phyloP scores from a whole-genome alignment of 1,140 invertebrate species.

The Drosophila mauritiana region DNA sequence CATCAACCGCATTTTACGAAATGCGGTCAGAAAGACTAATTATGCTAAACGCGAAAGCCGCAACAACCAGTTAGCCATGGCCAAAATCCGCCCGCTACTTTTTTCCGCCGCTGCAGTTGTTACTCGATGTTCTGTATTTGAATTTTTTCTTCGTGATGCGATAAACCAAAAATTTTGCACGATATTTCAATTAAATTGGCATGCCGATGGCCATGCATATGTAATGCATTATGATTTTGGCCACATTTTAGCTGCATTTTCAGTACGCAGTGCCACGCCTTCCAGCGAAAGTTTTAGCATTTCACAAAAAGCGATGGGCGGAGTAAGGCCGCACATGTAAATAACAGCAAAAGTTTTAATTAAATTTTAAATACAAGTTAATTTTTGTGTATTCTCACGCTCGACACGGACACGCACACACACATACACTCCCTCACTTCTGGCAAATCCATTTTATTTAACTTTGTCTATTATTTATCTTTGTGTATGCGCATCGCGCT shows the following conservation, averaged over 20 bases:
- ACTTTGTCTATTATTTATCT: constrained; percentile 43
- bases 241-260: constrained; percentile 30
- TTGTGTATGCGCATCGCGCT: constrained; percentile 16
- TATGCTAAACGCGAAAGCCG: constrained; percentile 77
- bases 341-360: constrained; percentile 82
- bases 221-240: constrained; percentile 74
- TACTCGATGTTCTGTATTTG: background rate
- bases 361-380: constrained; percentile 84
- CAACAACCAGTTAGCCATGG: constrained; percentile 74
- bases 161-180: constrained; percentile 72
- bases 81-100: constrained; percentile 23
- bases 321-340: constrained; percentile 47
- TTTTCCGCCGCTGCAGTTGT: constrained; percentile 6
- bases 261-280: background rate
- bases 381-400: constrained; percentile 76
- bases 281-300: constrained; percentile 47
- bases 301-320: constrained; percentile 4
- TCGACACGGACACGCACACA: constrained; percentile 16
- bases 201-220: constrained; percentile 31
- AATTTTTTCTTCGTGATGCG: constrained; percentile 26
- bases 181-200: constrained; percentile 76
- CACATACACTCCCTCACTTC: constrained; percentile 19
- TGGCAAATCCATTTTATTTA: constrained; percentile 38
- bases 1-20: constrained; percentile 66
- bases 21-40: constrained; percentile 76